Percentiles rank a stretch among this genome's conserved stretches.
phyloP scores from a whole-genome alignment of 2,888 invertebrate genomes.

The Cryptocephalus primarius region DNA sequence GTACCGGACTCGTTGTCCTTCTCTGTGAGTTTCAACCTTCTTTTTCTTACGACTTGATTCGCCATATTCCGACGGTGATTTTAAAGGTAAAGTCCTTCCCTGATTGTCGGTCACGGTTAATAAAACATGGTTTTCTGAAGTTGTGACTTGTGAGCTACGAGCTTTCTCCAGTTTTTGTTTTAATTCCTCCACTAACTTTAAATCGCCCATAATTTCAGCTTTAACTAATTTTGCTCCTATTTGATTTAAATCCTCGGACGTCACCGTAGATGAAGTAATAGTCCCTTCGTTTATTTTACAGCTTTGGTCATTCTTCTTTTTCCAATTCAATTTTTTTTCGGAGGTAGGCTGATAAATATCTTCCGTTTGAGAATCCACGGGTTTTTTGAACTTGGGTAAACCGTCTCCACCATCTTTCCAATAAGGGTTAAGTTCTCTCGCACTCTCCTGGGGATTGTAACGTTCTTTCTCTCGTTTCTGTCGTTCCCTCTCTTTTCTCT shows the following conservation, averaged over 20 bases:
- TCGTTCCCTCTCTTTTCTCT: slow-evolving; percentile 40
- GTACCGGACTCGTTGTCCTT: slow-evolving; percentile 66
- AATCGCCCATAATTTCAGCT: slow-evolving; percentile 87
- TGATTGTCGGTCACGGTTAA: slow-evolving; percentile 56
- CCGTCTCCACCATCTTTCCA: slow-evolving; percentile 87
- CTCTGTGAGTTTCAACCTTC: slow-evolving; percentile 59
- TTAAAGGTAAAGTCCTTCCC: slow-evolving; percentile 60
- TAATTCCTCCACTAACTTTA: slow-evolving; percentile 54
- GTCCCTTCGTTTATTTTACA: slow-evolving; percentile 6
- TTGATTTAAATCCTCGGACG: slow-evolving; percentile 80
- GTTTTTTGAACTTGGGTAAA: slow-evolving; percentile 50
- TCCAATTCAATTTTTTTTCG: slow-evolving; percentile 6
- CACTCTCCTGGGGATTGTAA: slow-evolving; percentile 60
- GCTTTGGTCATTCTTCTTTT: slow-evolving; percentile 5
- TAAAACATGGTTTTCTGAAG: slow-evolving; percentile 42
- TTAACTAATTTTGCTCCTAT: slow-evolving; percentile 84
- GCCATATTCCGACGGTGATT: slow-evolving; percentile 32
- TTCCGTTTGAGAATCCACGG: slow-evolving; percentile 32
- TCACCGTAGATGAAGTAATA: not conserved
- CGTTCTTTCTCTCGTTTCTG: slow-evolving; percentile 45
- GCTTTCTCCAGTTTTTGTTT: slow-evolving; percentile 66
- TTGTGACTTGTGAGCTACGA: slow-evolving; percentile 34
- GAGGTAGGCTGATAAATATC: too few species aligned
- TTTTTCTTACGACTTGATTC: slow-evolving; percentile 37
- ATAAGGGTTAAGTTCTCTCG: slow-evolving; percentile 78